Conservation (phyloP, 2,113 vertebrate genomes). For the Pteropus alecto region DNA sequence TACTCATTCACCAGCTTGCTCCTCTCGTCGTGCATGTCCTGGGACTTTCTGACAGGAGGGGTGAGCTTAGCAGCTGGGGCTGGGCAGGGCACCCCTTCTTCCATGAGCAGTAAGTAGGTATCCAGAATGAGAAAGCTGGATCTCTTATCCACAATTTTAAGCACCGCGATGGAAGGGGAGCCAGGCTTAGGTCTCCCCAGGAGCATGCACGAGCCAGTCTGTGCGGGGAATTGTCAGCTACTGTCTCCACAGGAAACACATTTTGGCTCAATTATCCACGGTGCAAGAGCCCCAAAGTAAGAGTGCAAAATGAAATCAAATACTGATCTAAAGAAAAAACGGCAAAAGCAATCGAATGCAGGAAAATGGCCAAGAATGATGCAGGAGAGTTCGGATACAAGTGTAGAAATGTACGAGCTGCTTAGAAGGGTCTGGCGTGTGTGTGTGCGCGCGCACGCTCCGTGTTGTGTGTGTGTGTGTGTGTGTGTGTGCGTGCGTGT, state of each 20-base stretch:
- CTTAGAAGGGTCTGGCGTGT: conserved; percentile 64
- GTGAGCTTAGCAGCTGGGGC: conserved; percentile 87
- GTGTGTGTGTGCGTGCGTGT: not conserved
- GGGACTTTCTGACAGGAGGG: conserved; percentile 88
- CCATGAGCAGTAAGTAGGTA: conserved; percentile 87
- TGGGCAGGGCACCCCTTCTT: conserved; percentile 90
- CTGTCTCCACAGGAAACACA: conserved; percentile 71
- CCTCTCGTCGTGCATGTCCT: conserved; percentile 90
- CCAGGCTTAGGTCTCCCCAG: conserved; percentile 66
- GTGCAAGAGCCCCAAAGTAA: conserved; percentile 60
- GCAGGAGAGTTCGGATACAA: conserved; percentile 55
- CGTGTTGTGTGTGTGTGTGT: not conserved
- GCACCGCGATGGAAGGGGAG: conserved; percentile 69
- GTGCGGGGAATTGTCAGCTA: conserved; percentile 69
- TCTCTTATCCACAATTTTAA: conserved; percentile 67
- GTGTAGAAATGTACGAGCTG: conserved; percentile 38
- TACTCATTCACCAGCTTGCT: conserved; percentile 93
- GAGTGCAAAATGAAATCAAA: conserved; percentile 74
- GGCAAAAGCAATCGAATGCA: conserved; percentile 50
- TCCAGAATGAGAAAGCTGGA: conserved; percentile 83
- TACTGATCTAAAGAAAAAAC: conserved; percentile 75
- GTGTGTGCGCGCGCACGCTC: not conserved
- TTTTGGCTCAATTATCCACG: conserved; percentile 76
- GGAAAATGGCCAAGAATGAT: conserved; percentile 73
- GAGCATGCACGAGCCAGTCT: conserved; percentile 58